Evolutionary conservation across 2,888 invertebrate genomes (phyloP).

Genomic region (Glomeris marginata): DNA sequence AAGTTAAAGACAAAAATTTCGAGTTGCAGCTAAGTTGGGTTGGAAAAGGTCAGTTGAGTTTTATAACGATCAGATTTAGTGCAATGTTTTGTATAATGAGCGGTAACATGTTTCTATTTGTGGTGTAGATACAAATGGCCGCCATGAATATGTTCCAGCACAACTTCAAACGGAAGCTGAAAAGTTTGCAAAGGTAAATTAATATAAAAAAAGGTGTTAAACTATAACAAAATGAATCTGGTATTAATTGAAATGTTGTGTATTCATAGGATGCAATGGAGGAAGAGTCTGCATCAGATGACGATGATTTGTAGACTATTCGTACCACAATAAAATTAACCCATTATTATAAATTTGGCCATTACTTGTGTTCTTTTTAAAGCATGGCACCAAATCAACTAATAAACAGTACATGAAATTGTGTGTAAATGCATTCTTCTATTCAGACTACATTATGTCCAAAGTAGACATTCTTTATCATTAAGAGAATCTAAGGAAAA

Average conservation of each 20-base stretch:
- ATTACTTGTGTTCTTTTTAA: not conserved
- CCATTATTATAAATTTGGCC: not conserved
- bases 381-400: too few species aligned
- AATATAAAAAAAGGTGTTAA: not conserved
- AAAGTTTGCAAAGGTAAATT: slow-evolving; percentile 51
- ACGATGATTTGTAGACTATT: slow-evolving; percentile 24
- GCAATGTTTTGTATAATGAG: too few species aligned
- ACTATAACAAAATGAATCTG: not conserved
- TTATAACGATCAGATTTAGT: not conserved
- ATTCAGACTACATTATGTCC: too few species aligned
- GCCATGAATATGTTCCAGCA: slow-evolving; percentile 64
- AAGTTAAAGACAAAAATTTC: slow-evolving; percentile 90
- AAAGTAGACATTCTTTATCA: too few species aligned
- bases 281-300: slow-evolving; percentile 67
- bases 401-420: too few species aligned
- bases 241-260: slow-evolving; percentile 7
- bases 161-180: slow-evolving; percentile 68
- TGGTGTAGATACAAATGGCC: slow-evolving; percentile 43
- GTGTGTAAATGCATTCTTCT: too few species aligned
- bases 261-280: slow-evolving; percentile 50
- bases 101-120: too few species aligned
- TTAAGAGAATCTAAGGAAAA: too few species aligned
- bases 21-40: slow-evolving; percentile 93
- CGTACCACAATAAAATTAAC: not conserved
- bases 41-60: slow-evolving; percentile 40